Conservation (phyloP, 2,888 invertebrate genomes). For the Oeneis ivallda region DNA sequence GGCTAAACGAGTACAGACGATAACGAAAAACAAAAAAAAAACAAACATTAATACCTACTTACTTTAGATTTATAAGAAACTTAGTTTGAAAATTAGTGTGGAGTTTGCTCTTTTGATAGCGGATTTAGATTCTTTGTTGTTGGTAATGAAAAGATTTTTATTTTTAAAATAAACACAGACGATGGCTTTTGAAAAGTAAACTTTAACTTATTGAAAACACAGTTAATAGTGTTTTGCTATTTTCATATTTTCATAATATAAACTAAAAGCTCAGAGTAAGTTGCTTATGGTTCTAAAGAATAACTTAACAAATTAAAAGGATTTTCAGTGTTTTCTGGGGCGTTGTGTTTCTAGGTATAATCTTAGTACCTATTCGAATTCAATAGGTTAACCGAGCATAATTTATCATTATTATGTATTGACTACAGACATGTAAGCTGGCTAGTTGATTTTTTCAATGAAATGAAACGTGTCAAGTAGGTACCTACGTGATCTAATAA, state of each 20-base stretch:
- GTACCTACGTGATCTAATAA: no score
- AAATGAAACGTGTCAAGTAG: no score
- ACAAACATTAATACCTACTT: not conserved
- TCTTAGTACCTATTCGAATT: no score
- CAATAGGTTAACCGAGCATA: no score
- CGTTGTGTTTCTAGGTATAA: not conserved
- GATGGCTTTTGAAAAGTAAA: not conserved
- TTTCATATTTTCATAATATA: not conserved
- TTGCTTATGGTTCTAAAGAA: not conserved
- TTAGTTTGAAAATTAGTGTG: slow-evolving; percentile 26
- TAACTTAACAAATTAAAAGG: not conserved
- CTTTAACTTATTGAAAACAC: not conserved
- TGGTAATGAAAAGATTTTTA: slow-evolving; percentile 23
- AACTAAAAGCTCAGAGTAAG: not conserved
- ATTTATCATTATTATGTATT: no score
- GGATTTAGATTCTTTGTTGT: slow-evolving; percentile 22
- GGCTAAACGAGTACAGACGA: slow-evolving; percentile 16
- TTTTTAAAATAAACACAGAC: slow-evolving; percentile 16
- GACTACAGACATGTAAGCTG: no score
- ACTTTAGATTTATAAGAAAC: slow-evolving; percentile 25
- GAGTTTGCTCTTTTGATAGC: slow-evolving; percentile 19
- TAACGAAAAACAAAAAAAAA: slow-evolving; percentile 13
- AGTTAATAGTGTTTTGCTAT: not conserved
- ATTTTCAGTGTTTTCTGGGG: not conserved
- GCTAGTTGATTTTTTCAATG: no score